phyloP scores from a whole-genome alignment of 1,140 invertebrate species.

The Calephelis virginiensis region DNA sequence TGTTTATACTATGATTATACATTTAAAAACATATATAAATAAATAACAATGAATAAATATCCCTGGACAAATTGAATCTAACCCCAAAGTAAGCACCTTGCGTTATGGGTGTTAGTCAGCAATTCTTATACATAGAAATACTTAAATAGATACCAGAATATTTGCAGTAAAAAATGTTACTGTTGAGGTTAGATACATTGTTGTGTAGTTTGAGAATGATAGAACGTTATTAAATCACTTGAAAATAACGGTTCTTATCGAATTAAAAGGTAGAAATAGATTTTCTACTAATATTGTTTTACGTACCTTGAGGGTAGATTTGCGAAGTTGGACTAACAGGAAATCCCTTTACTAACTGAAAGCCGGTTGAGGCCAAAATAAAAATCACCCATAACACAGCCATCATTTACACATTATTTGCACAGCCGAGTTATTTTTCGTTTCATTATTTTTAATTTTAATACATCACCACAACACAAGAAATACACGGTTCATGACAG shows the following conservation, averaged over 20 bases:
- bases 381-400: constrained; percentile 70
- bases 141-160: no score
- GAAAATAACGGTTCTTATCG: not conserved
- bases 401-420: constrained; percentile 73
- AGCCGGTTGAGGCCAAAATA: constrained; percentile 60
- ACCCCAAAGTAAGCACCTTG: no score
- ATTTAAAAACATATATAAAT: no score
- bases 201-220: not conserved
- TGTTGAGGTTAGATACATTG: not conserved
- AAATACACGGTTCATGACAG: constrained; percentile 74
- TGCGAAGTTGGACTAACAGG: constrained; percentile 62
- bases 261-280: constrained; percentile 12
- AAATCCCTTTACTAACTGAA: constrained; percentile 57
- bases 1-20: no score
- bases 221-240: not conserved
- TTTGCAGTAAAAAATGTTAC: no score
- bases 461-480: constrained; percentile 75
- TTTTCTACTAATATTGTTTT: constrained; percentile 23
- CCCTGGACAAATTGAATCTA: no score
- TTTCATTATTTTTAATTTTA: constrained; percentile 75
- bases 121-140: no score
- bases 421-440: constrained; percentile 70
- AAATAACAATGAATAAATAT: no score
- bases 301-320: constrained; percentile 70
- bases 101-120: no score